Percentiles rank a stretch among this genome's conserved stretches.
These are phyloP conservation scores for Hoplostethus atlanticus DNA, from an alignment of 2,797 vertebrate genomes.

Conservation along the genomic window DNA sequence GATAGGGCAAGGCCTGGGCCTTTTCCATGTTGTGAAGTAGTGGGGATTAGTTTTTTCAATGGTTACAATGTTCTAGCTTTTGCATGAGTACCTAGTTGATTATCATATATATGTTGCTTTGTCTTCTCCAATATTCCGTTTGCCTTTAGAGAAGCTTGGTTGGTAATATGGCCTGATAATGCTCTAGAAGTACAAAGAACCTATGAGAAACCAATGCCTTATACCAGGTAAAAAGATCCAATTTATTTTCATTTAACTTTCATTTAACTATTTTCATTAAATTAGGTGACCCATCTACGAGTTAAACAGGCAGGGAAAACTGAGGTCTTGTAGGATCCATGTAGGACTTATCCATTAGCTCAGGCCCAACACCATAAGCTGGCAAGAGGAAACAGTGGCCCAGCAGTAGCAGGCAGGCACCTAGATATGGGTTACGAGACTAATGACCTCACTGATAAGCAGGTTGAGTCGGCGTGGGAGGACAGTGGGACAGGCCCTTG, in stretches of 20 bases:
- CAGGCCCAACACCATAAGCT: conserved; percentile 43
- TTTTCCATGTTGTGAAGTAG: background rate
- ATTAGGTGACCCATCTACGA: conserved; percentile 16
- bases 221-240: no score
- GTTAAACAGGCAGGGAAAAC: conserved; percentile 38
- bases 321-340: conserved; percentile 49
- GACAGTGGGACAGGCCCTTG: conserved; percentile 43
- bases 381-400: conserved; percentile 51
- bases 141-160: no score
- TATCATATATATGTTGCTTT: background rate
- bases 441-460: conserved; percentile 78
- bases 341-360: conserved; percentile 53
- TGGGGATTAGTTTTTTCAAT: background rate
- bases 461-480: conserved; percentile 68
- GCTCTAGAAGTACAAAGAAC: no score
- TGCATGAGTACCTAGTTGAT: background rate
- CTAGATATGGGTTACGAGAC: conserved; percentile 64
- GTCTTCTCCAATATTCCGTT: no score
- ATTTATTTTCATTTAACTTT: conserved; percentile 16
- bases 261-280: no score
- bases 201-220: no score
- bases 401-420: conserved; percentile 52
- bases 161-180: no score
- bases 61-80: background rate
- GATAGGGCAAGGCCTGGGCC: background rate